A percentile compares a stretch with the other conserved stretches of the same genome.
phyloP scores from a whole-genome alignment of 2,113 vertebrate species.

The Arvicanthis niloticus region DNA sequence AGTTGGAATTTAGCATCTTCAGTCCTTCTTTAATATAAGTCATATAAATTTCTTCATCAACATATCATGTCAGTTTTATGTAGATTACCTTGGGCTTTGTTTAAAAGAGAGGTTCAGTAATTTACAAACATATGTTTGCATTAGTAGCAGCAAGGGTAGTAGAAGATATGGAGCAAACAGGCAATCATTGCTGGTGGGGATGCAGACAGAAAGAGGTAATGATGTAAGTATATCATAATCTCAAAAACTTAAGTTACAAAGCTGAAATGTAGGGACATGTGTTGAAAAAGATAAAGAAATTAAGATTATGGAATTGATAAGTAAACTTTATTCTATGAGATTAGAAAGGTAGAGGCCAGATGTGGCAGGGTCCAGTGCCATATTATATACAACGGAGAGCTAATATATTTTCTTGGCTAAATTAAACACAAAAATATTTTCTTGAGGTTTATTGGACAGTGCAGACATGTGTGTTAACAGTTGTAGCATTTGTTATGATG shows the following conservation, averaged over 20 bases:
- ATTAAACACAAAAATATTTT: background rate
- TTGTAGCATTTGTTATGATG: background rate
- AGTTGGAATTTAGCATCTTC: background rate
- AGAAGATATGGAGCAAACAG: background rate
- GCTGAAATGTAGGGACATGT: background rate
- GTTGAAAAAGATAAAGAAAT: background rate
- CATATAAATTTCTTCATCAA: background rate
- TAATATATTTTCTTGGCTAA: background rate
- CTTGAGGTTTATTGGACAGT: background rate
- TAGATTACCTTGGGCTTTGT: background rate
- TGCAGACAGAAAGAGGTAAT: background rate
- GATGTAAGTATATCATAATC: background rate
- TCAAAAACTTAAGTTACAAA: background rate
- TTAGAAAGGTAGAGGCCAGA: background rate
- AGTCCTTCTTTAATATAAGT: background rate
- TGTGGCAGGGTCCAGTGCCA: background rate
- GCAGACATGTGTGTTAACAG: background rate
- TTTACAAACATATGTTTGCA: background rate
- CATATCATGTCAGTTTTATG: background rate
- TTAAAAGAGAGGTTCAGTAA: background rate
- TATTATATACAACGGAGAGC: background rate
- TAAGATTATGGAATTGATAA: background rate
- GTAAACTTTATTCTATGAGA: background rate
- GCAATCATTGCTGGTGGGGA: background rate
- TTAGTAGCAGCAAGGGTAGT: background rate